Conservation (phyloP, 2,888 invertebrate genomes). For the Torymus tubicola region DNA sequence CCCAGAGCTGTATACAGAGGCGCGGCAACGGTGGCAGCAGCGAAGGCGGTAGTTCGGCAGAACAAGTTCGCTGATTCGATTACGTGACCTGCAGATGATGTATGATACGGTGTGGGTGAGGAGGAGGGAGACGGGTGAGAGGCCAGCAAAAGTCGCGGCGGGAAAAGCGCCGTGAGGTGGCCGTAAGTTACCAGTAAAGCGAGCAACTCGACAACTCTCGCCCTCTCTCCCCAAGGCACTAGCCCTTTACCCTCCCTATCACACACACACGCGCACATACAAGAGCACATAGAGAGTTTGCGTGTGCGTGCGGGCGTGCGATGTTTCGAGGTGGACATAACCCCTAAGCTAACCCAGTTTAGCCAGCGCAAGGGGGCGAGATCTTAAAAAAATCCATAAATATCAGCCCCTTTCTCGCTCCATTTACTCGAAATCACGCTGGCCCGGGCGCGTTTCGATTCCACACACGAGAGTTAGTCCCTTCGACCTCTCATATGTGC, state of each 20-base stretch:
- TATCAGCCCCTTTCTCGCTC: constrained; percentile 60
- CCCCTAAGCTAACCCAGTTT: constrained; percentile 29
- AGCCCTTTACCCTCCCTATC: not conserved
- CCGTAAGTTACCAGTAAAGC: constrained; percentile 62
- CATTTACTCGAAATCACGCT: constrained; percentile 59
- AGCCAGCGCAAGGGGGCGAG: not conserved
- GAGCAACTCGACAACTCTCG: constrained; percentile 56
- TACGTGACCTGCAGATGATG: constrained; percentile 59
- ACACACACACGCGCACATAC: too few species aligned
- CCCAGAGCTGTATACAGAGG: not conserved
- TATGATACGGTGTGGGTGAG: constrained; percentile 35
- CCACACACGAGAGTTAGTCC: not conserved
- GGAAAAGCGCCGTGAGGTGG: constrained; percentile 54
- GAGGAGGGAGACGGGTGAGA: too few species aligned
- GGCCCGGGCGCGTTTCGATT: constrained; percentile 37
- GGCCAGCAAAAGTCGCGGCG: constrained; percentile 35
- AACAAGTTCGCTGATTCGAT: constrained; percentile 60
- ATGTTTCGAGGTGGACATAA: not conserved
- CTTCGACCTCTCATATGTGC: too few species aligned
- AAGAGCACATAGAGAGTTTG: too few species aligned
- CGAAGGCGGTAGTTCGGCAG: not conserved
- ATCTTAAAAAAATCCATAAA: constrained; percentile 61
- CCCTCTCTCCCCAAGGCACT: not conserved
- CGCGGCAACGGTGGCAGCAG: too few species aligned
- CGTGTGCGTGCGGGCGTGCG: too few species aligned